These are phyloP conservation scores for Blennius ocellaris DNA, from an alignment of 2,113 vertebrate species.

Conservation along the genomic window DNA sequence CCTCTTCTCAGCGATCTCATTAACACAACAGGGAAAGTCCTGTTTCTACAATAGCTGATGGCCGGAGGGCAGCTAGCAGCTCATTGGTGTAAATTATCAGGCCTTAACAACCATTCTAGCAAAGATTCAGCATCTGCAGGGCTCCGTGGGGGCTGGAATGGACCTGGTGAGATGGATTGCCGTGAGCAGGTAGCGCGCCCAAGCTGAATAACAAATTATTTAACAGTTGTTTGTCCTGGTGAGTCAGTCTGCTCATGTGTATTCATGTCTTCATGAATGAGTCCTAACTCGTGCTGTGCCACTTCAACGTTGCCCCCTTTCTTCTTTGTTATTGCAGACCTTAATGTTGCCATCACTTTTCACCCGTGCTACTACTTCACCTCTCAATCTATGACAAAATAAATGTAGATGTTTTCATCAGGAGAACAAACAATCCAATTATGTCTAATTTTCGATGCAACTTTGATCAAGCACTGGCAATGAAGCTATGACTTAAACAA, in stretches of 20 bases:
- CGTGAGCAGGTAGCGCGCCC: slow-evolving; percentile 49
- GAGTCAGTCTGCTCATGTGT: slow-evolving; percentile 61
- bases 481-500: not conserved
- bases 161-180: slow-evolving; percentile 63
- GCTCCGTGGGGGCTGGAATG: slow-evolving; percentile 56
- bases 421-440: slow-evolving; percentile 30
- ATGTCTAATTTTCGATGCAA: slow-evolving; percentile 13
- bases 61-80: slow-evolving; percentile 51
- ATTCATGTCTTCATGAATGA: slow-evolving; percentile 56
- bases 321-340: slow-evolving; percentile 11
- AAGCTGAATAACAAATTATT: slow-evolving; percentile 71
- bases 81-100: slow-evolving; percentile 70
- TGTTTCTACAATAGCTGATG: slow-evolving; percentile 53
- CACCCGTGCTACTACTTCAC: not conserved
- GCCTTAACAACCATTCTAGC: slow-evolving; percentile 61
- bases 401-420: slow-evolving; percentile 1
- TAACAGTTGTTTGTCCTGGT: slow-evolving; percentile 69
- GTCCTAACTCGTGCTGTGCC: slow-evolving; percentile 22
- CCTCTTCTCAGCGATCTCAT: slow-evolving; percentile 54
- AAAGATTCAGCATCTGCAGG: slow-evolving; percentile 58
- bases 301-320: slow-evolving; percentile 32
- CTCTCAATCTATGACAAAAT: slow-evolving; percentile 9
- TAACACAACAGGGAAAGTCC: slow-evolving; percentile 58
- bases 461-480: slow-evolving; percentile 18
- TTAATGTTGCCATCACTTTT: slow-evolving; percentile 23